phyloP scores from a whole-genome alignment of 2,888 invertebrate species.

The Lypha dubia region DNA sequence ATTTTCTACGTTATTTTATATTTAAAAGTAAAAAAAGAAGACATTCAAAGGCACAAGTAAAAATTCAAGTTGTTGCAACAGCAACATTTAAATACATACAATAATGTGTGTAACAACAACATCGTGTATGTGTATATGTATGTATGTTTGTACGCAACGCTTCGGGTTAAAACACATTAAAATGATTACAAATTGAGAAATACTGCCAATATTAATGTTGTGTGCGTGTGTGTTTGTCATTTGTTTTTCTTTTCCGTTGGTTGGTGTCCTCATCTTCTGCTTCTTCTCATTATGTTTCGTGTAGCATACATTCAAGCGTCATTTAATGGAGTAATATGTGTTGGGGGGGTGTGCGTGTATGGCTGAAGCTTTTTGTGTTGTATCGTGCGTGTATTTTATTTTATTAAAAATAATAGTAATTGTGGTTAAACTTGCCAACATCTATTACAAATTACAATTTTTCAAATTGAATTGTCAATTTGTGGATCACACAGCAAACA shows the following conservation, averaged over 20 bases:
- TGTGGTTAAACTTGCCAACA: constrained; percentile 63
- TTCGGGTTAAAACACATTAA: constrained; percentile 78
- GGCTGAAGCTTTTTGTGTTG: constrained; percentile 26
- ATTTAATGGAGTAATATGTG: constrained; percentile 31
- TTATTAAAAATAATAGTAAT: constrained; percentile 68
- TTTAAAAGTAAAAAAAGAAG: constrained; percentile 72
- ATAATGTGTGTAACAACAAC: constrained; percentile 38
- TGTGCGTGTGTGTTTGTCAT: constrained; percentile 17
- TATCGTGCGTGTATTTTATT: constrained; percentile 37
- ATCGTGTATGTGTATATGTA: constrained; percentile 13
- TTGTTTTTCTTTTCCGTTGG: background rate
- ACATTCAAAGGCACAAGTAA: constrained; percentile 60
- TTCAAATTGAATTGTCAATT: constrained; percentile 65
- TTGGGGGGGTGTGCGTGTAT: constrained; percentile 42
- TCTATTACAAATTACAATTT: constrained; percentile 66
- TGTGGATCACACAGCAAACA: constrained; percentile 39
- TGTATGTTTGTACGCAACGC: too few relatives aligned
- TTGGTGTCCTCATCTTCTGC: background rate
- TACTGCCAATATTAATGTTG: constrained; percentile 74
- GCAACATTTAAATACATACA: constrained; percentile 5
- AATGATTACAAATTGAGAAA: constrained; percentile 81
- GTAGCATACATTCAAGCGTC: constrained; percentile 43
- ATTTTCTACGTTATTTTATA: constrained; percentile 43
- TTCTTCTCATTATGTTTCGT: background rate
- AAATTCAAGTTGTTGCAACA: constrained; percentile 31